Base-by-base conservation (phyloP, 1,140 invertebrate species). In the Drosophila subobscura region DNA sequence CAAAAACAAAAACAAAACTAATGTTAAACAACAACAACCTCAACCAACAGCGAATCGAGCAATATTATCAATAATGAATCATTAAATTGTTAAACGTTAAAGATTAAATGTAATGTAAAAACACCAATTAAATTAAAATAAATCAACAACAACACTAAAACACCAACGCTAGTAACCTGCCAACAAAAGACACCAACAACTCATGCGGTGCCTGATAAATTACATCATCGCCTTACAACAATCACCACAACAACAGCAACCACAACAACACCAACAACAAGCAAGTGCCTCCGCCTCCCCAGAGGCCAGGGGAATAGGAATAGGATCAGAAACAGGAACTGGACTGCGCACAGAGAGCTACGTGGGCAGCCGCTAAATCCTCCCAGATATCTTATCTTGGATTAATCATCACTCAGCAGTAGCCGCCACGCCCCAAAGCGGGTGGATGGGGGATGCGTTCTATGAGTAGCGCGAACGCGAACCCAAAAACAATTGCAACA, bases 1-100 rank as follows among this genome's bases (percentile, higher is more conserved):
- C 37, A 50, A 37, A 49, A 51, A 45, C 50, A 73, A 49, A 78
- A 22, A 55, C 22, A 63, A 63, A 58, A 73, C 60, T 42, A 22
- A 55, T 68, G 65, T 56, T 55, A 59, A 71, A 77, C 80, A 81
- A 86, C 72, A 65, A 70, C 72, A 84, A 85, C 81, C 81, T 86
- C 80, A 86, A 77, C 52, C 73, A 86, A 80, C 68, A 80, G 72
- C 67, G 83, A 85, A 86, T 77, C 77, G 77, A 85, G 81, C 81
- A 85, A 85, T 85, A 85, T 86, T 84, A 85, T 61, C 54, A 77
- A 53, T 66, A 66, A 65, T 72, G 37, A 61, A 29, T 29, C 46
- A 54, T 58, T 77, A 72, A 60, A 85, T 86, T 84, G 81, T 86
- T 86, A 86, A 84, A 77, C 68, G 77, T 84, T 81, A 81, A 59